Evolutionary conservation across 2,888 invertebrate genomes (phyloP).

Genomic region (Pristionchus mayeri): DNA sequence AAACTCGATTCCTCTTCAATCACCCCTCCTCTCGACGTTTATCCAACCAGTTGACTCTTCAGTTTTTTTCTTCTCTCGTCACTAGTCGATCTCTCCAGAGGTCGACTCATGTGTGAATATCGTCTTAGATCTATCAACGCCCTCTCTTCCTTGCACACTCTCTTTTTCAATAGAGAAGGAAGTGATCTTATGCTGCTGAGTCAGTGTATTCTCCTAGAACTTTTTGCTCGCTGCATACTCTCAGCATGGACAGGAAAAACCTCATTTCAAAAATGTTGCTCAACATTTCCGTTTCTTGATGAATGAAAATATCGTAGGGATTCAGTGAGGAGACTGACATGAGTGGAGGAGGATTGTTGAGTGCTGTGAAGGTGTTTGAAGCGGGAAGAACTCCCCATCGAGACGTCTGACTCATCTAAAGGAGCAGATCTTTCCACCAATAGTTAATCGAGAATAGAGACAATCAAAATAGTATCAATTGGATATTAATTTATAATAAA

Average conservation of each 20-base stretch:
- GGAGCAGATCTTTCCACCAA: too few relatives aligned
- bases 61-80: slow-evolving; percentile 1
- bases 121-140: slow-evolving; percentile 23
- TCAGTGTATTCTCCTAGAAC: neutral
- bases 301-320: neutral
- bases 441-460: too few relatives aligned
- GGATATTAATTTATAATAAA: neutral
- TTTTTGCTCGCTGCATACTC: too few relatives aligned
- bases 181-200: slow-evolving; percentile 1
- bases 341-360: slow-evolving; percentile 44
- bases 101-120: slow-evolving; percentile 21
- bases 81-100: slow-evolving; percentile 11
- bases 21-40: neutral
- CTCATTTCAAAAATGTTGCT: too few relatives aligned
- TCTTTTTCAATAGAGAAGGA: slow-evolving; percentile 6
- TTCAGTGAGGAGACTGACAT: neutral
- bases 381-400: slow-evolving; percentile 48
- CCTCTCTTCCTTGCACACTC: neutral
- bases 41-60: slow-evolving; percentile 12
- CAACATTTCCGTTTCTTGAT: neutral
- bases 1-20: neutral
- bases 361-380: slow-evolving; percentile 46
- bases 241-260: too few relatives aligned
- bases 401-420: slow-evolving; percentile 40
- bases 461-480: too few relatives aligned